Percentiles rank a stretch among this genome's conserved stretches.
Conservation (phyloP, 2,797 vertebrate genomes). For the Acipenser oxyrinchus region DNA sequence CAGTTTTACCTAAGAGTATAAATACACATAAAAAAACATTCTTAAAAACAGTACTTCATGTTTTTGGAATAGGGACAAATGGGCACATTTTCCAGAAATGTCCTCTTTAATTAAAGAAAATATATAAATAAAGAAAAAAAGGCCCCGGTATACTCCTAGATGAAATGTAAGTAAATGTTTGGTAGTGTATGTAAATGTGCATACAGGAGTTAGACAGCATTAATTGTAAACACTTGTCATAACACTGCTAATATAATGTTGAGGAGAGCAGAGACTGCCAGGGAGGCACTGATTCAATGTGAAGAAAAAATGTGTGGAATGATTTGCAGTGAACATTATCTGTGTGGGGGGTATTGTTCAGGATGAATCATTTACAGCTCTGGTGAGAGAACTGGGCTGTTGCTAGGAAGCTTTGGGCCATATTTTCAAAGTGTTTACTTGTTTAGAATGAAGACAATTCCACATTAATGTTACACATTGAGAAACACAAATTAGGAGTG, state of each 20-base stretch:
- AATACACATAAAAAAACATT: no score
- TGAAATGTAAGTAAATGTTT: constrained; percentile 10
- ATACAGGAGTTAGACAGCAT: constrained; percentile 34
- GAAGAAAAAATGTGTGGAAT: background rate
- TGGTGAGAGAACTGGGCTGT: background rate
- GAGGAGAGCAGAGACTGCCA: no score
- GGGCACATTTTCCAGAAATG: background rate
- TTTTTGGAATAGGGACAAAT: no score
- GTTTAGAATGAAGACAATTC: constrained; percentile 14
- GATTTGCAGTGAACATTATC: background rate
- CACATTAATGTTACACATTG: constrained; percentile 1
- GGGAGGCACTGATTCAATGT: background rate
- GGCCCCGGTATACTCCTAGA: no score
- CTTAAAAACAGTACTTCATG: no score
- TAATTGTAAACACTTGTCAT: background rate
- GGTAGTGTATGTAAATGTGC: no score
- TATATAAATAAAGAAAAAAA: constrained; percentile 28
- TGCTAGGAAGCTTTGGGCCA: constrained; percentile 20
- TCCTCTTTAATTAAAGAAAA: constrained; percentile 24
- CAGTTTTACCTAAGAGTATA: constrained; percentile 1
- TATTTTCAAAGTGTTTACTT: constrained; percentile 22
- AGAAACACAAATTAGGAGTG: constrained; percentile 5
- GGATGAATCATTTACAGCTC: background rate
- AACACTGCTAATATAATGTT: background rate
- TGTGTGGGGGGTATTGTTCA: background rate